Base-by-base conservation (phyloP, 2,113 vertebrate species). In the Leptocoma aspasia region DNA sequence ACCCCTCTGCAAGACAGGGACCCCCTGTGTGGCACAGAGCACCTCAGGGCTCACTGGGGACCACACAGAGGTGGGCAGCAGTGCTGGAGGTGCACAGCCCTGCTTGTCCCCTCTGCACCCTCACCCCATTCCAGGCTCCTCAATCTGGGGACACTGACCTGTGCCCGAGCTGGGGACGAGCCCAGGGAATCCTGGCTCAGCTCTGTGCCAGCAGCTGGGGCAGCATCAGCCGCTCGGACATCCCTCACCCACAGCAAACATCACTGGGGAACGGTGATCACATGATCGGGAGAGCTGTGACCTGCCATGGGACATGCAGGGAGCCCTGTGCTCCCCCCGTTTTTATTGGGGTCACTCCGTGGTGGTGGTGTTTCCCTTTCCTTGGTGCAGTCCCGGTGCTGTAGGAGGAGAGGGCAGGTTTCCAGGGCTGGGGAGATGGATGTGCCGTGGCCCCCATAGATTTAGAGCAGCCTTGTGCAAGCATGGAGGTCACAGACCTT, bases 281-380 rank as follows among this genome's bases (percentile, higher is more conserved):
- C 60, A 35, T 3, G 60, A 4, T 49, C 0, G 0, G 10, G 60
- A 65, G 18, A 52, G 15, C 59, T n/a, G 5, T 13, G 9, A 8
- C 9, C 30, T 13, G 54, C 64, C 23, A 2, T 3, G 78, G 52
- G 26, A 26, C 0, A 8, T 1, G 37, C 45, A 4, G 42, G 45
- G 53, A 37, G 6, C 8, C 2, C 1, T 7, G 45, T 23, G 17
- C 64, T 28, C 2, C 13, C 15, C 5, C 3, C 10, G 0, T 27
- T 71, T 59, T 54, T 28, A 7, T 6, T 22, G 0, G 9, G 56
- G 39, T 81, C 50, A 14, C 13, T 0, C 39, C 0, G 0, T 24
- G 49, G 27, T 1, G 3, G 2, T 22, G 68, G 47, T 0, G 17
- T 64, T 76, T 82, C 41, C 76, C n/a, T 24, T n/a, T 1, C 37